Evolutionary conservation across 1,140 invertebrate species (phyloP).

Genomic region (Metaphire vulgaris): DNA sequence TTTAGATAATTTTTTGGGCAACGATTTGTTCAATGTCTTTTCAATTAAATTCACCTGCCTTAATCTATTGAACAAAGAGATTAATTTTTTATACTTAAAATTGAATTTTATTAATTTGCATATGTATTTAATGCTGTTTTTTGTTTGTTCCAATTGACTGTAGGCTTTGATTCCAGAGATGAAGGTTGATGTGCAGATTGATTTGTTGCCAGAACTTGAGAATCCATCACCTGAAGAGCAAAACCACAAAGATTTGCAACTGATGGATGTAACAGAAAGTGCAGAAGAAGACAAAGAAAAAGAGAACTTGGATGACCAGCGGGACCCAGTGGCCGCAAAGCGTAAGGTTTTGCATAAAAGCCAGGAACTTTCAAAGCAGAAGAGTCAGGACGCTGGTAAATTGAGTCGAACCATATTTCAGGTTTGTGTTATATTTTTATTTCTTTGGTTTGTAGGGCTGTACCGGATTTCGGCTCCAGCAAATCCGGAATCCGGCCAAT

Average conservation of each 20-base stretch:
- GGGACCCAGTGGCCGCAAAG: slow-evolving; percentile 1
- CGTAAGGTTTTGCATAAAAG: slow-evolving; percentile 22
- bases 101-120: too few relatives aligned
- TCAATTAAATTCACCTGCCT: too few relatives aligned
- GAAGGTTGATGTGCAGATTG: not conserved
- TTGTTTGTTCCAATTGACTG: too few relatives aligned
- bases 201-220: not conserved
- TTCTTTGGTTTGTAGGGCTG: not conserved
- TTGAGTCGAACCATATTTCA: not conserved
- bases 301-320: not conserved
- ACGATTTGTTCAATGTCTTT: too few relatives aligned
- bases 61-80: too few relatives aligned
- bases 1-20: too few relatives aligned
- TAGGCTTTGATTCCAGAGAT: not conserved
- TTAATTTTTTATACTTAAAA: too few relatives aligned
- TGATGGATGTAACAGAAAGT: slow-evolving; percentile 7
- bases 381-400: not conserved
- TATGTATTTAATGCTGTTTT: not conserved
- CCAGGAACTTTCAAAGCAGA: not conserved
- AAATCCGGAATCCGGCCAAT: too few relatives aligned
- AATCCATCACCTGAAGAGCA: not conserved
- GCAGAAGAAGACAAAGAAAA: slow-evolving; percentile 21
- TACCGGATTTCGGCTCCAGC: too few relatives aligned
- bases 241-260: slow-evolving; percentile 1
- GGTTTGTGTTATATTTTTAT: not conserved